Evolutionary conservation across 2,888 invertebrate genomes (phyloP).

Genomic region (Sphaeridia pumilis): DNA sequence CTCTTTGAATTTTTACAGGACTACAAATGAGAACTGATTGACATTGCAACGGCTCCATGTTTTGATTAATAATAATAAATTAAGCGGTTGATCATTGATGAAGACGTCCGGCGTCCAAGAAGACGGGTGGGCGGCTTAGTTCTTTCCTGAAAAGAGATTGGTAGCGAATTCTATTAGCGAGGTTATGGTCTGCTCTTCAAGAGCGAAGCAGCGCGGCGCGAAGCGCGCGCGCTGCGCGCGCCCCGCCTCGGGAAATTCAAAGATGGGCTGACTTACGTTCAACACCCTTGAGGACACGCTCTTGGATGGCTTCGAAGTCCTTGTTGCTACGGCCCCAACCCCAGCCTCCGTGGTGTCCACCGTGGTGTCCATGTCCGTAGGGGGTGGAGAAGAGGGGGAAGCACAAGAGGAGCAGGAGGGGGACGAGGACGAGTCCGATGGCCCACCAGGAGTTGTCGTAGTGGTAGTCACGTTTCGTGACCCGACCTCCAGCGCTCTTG

Average conservation of each 20-base stretch:
- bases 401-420: conserved; percentile 9
- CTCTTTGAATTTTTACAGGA: too few species aligned
- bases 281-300: conserved; percentile 14
- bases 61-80: too few species aligned
- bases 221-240: not conserved
- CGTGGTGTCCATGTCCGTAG: conserved; percentile 9
- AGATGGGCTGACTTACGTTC: conserved; percentile 9
- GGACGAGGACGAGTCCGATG: conserved; percentile 15
- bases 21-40: too few species aligned
- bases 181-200: not conserved
- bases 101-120: conserved; percentile 34
- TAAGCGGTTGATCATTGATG: too few species aligned
- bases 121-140: too few species aligned
- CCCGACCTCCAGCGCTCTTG: conserved; percentile 4
- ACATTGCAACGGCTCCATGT: too few species aligned
- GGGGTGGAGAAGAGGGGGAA: conserved; percentile 10
- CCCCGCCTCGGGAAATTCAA: not conserved
- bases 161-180: not conserved
- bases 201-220: not conserved
- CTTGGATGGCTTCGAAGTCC: conserved; percentile 2
- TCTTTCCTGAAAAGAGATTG: conserved; percentile 1
- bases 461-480: conserved; percentile 12
- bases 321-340: conserved; percentile 12
- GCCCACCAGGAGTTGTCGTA: conserved; percentile 18
- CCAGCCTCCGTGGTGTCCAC: conserved; percentile 10